Evolutionary conservation across 2,113 vertebrate species (phyloP).

Genomic region (Nyctereutes procyonoides): DNA sequence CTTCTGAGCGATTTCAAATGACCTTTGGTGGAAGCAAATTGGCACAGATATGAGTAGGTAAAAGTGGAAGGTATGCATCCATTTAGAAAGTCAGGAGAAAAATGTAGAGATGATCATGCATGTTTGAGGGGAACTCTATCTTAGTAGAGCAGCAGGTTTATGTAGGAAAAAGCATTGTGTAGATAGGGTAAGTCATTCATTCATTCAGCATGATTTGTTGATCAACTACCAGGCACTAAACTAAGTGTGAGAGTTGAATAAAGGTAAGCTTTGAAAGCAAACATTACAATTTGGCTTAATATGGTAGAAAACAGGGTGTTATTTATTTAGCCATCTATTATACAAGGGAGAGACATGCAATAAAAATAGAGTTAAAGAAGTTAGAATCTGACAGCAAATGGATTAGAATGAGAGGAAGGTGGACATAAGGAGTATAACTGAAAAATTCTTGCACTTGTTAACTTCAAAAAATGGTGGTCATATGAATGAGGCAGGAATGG

Average conservation of each 20-base stretch:
- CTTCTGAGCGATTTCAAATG: not conserved
- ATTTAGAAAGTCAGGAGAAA: conserved; percentile 4
- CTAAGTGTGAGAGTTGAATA: not conserved
- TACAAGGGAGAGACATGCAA: not conserved
- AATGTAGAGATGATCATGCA: not conserved
- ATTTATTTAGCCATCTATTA: not conserved
- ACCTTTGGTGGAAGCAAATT: not conserved
- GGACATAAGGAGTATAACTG: not conserved
- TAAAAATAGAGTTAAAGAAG: conserved; percentile 2
- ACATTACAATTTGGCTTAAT: not conserved
- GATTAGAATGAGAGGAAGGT: not conserved
- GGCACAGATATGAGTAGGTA: not conserved
- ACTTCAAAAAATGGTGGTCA: conserved; percentile 1
- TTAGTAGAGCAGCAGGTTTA: not conserved
- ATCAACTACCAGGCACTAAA: not conserved
- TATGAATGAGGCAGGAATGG: not conserved
- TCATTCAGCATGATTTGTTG: conserved; percentile 17
- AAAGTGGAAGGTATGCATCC: not conserved
- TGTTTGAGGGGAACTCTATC: not conserved
- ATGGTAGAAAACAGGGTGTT: not conserved
- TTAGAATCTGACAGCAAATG: not conserved
- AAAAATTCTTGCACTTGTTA: not conserved
- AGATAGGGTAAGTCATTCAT: not conserved
- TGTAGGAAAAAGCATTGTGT: not conserved
- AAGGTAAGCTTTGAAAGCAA: not conserved